These are phyloP conservation scores for Actenoides hombroni DNA, from an alignment of 2,113 vertebrate genomes.

Conservation along the genomic window DNA sequence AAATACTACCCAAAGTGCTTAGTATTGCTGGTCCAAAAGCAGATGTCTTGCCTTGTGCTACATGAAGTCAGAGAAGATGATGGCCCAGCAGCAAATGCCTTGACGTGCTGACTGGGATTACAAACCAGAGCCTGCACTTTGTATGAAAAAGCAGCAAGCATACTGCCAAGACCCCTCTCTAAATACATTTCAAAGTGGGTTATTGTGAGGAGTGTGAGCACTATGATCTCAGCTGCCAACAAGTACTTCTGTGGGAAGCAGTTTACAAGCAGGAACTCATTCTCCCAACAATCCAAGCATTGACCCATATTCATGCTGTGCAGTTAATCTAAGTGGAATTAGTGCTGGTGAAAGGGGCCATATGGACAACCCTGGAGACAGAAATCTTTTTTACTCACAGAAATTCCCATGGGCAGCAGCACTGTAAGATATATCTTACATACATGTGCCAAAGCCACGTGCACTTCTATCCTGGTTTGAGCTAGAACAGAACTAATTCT, in stretches of 20 bases:
- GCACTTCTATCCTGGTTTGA: neutral
- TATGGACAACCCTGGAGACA: constrained; percentile 49
- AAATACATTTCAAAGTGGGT: constrained; percentile 52
- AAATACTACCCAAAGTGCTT: neutral
- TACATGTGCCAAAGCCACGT: neutral
- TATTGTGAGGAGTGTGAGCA: constrained; percentile 29
- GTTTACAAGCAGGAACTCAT: neutral
- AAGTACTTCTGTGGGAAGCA: constrained; percentile 54
- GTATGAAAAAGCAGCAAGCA: constrained; percentile 2
- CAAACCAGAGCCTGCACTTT: neutral
- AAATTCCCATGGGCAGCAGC: constrained; percentile 16
- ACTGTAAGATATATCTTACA: neutral
- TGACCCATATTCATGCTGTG: constrained; percentile 42
- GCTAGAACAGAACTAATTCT: neutral
- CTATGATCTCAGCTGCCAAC: constrained; percentile 44
- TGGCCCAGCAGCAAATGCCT: neutral
- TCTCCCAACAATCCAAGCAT: constrained; percentile 59
- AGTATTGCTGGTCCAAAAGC: neutral
- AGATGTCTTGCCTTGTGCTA: neutral
- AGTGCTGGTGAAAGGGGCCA: constrained; percentile 59
- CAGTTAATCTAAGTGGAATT: constrained; percentile 65
- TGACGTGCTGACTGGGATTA: neutral
- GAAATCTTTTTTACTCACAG: constrained; percentile 58
- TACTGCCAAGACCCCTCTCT: constrained; percentile 43
- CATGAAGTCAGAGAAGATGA: neutral